A percentile compares a stretch with the other conserved stretches of the same genome.
Conservation (phyloP, 2,797 vertebrate species). For the Poecilia wingei region DNA sequence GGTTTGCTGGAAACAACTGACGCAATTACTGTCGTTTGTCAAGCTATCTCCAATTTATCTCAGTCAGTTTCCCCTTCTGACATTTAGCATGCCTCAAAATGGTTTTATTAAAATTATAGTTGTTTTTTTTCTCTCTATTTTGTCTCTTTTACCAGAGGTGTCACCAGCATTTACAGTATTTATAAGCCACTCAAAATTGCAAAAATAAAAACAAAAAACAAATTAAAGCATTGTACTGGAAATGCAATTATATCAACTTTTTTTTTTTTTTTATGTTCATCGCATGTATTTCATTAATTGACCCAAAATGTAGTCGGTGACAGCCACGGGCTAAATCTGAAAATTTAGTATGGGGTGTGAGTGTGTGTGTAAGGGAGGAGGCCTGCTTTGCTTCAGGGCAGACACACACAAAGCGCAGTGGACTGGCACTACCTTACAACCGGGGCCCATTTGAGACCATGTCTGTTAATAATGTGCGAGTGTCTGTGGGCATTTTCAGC, state of each 20-base stretch:
- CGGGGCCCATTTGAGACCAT: slow-evolving; percentile 39
- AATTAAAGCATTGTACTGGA: slow-evolving; percentile 18
- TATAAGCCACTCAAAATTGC: slow-evolving; percentile 10
- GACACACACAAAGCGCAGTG: slow-evolving; percentile 37
- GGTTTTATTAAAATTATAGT: slow-evolving; percentile 31
- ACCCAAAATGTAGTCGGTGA: slow-evolving; percentile 14
- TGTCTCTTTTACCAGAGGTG: slow-evolving; percentile 6
- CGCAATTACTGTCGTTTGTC: slow-evolving; percentile 52
- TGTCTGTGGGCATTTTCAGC: slow-evolving; percentile 8
- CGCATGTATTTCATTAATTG: slow-evolving; percentile 41
- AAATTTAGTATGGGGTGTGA: slow-evolving; percentile 11
- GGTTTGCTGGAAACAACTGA: slow-evolving; percentile 27
- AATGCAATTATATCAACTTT: slow-evolving; percentile 34
- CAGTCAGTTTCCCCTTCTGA: slow-evolving; percentile 41
- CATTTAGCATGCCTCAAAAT: slow-evolving; percentile 34
- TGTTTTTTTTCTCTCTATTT: background rate
- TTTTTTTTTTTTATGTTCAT: slow-evolving; percentile 1
- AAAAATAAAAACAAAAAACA: background rate
- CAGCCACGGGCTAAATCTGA: slow-evolving; percentile 20
- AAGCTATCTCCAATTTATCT: slow-evolving; percentile 50
- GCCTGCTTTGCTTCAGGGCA: slow-evolving; percentile 36
- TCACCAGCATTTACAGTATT: background rate
- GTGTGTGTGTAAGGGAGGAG: slow-evolving; percentile 5
- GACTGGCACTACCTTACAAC: slow-evolving; percentile 54
- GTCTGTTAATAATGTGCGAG: slow-evolving; percentile 15